phyloP scores from a whole-genome alignment of 2,113 vertebrate species.

The Gobius niger region DNA sequence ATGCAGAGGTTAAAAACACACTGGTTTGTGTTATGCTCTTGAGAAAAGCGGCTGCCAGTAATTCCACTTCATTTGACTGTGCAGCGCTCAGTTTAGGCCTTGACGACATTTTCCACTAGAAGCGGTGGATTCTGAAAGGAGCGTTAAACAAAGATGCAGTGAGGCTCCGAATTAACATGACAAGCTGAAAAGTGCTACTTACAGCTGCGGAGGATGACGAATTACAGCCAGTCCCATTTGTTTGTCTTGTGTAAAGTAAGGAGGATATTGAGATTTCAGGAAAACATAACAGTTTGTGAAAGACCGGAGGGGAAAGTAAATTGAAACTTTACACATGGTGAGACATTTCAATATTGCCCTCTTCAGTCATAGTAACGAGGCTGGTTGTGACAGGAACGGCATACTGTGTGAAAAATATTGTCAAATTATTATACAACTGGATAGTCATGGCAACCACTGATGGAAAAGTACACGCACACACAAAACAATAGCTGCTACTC shows the following conservation, averaged over 20 bases:
- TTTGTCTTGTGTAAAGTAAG: background rate
- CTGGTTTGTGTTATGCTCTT: conserved; percentile 44
- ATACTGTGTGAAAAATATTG: too few relatives aligned
- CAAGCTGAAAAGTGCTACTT: conserved; percentile 6
- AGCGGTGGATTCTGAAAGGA: conserved; percentile 15
- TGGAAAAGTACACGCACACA: too few relatives aligned
- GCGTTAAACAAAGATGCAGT: conserved; percentile 6
- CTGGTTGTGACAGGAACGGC: too few relatives aligned
- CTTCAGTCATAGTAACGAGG: too few relatives aligned
- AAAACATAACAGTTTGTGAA: background rate
- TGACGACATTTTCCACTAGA: conserved; percentile 18
- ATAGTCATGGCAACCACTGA: too few relatives aligned
- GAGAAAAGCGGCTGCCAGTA: conserved; percentile 29
- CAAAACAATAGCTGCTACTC: too few relatives aligned
- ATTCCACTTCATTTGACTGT: conserved; percentile 5
- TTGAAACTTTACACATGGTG: background rate
- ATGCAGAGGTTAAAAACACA: conserved; percentile 62
- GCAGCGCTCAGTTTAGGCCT: conserved; percentile 7
- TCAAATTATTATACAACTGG: too few relatives aligned
- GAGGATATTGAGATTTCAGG: background rate
- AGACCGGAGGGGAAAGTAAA: background rate
- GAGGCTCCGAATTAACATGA: conserved; percentile 1
- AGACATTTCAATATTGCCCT: too few relatives aligned
- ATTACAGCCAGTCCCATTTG: background rate
- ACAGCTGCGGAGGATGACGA: background rate